These are phyloP conservation scores for Cataglyphis albicans DNA, from an alignment of 2,888 invertebrate species.

Conservation along the genomic window DNA sequence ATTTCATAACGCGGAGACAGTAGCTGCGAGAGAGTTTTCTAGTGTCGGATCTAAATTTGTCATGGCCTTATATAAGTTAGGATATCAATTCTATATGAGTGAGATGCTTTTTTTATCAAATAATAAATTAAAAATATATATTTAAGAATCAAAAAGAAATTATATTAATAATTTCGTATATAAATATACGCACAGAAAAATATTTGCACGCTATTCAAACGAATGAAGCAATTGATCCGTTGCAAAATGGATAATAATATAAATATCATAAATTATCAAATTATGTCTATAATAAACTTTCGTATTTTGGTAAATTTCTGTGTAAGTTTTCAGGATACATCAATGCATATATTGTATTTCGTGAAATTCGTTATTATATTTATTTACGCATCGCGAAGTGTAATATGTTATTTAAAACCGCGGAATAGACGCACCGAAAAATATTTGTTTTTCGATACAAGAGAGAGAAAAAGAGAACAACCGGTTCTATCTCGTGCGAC, in stretches of 20 bases:
- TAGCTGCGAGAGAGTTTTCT: slow-evolving; percentile 11
- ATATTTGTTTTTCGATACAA: slow-evolving; percentile 44
- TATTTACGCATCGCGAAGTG: slow-evolving; percentile 4
- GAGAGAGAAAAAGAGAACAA: neutral
- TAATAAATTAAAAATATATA: slow-evolving; percentile 17
- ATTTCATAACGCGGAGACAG: slow-evolving; percentile 40
- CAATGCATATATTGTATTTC: neutral
- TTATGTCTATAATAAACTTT: neutral
- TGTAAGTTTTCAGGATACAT: neutral
- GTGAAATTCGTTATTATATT: slow-evolving; percentile 12
- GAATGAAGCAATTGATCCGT: neutral
- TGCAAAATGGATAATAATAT: neutral
- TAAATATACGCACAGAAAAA: neutral
- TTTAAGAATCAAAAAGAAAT: neutral
- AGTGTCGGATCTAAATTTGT: slow-evolving; percentile 13
- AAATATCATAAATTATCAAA: neutral
- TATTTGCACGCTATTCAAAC: neutral
- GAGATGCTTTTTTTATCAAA: neutral
- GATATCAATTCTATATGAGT: neutral
- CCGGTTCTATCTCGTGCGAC: slow-evolving; percentile 28
- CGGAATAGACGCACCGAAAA: slow-evolving; percentile 13
- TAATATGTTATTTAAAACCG: slow-evolving; percentile 24
- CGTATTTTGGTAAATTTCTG: neutral
- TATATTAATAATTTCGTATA: neutral
- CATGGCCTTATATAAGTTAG: neutral